Conservation (phyloP, 2,888 invertebrate species). For the Dynastes grantii region DNA sequence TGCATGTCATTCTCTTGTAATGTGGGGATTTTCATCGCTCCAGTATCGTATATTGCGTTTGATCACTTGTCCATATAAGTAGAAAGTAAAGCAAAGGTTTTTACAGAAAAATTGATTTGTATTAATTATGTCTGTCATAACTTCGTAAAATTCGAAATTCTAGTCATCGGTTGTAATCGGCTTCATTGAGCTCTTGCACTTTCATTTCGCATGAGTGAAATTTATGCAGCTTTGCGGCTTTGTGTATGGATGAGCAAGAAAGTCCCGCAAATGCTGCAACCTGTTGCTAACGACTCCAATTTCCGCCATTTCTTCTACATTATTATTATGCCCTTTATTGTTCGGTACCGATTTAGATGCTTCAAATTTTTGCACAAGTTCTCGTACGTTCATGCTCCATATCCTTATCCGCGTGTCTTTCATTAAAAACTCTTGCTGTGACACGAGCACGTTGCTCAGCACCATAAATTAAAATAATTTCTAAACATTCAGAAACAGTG, state of each 20-base stretch:
- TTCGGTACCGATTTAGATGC: not conserved
- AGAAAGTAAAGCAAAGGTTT: too few species aligned
- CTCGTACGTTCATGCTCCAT: not conserved
- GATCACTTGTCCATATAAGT: too few species aligned
- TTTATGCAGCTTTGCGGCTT: constrained; percentile 28
- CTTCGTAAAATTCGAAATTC: not conserved
- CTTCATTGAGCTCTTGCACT: constrained; percentile 4
- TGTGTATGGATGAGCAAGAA: not conserved
- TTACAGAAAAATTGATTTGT: not conserved
- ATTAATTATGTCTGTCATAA: not conserved
- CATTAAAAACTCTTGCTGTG: constrained; percentile 16
- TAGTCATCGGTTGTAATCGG: not conserved
- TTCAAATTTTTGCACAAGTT: not conserved
- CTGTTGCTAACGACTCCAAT: too few species aligned
- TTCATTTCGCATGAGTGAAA: constrained; percentile 1
- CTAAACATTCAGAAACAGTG: not conserved
- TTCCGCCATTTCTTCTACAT: not conserved
- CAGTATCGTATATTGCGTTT: too few species aligned
- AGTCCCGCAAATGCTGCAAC: too few species aligned
- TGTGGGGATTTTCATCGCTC: too few species aligned
- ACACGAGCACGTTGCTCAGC: not conserved
- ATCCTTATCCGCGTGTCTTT: constrained; percentile 7
- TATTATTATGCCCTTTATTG: too few species aligned
- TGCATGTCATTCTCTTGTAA: not conserved
- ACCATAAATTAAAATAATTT: constrained; percentile 16